These are phyloP conservation scores for Odocoileus hemionus DNA, from an alignment of 2,113 vertebrate species.

Conservation along the genomic window DNA sequence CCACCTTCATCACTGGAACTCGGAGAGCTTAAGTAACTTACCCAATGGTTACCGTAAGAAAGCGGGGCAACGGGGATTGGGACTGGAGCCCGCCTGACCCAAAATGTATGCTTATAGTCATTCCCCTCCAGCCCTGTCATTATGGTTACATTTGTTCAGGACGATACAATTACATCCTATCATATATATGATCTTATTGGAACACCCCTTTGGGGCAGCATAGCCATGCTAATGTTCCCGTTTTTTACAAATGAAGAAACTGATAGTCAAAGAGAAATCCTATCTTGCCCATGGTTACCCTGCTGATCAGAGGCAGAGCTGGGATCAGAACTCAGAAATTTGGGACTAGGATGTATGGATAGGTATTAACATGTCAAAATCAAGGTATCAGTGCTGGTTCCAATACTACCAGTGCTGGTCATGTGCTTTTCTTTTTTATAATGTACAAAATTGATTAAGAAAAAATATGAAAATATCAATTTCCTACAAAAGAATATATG, in stretches of 20 bases:
- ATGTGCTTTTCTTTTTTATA: neutral
- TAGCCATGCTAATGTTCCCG: neutral
- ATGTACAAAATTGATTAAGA: neutral
- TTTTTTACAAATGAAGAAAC: neutral
- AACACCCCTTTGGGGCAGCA: neutral
- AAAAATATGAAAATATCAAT: neutral
- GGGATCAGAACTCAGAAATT: neutral
- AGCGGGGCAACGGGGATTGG: neutral
- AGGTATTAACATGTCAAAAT: neutral
- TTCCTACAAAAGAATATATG: neutral
- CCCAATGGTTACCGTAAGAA: neutral
- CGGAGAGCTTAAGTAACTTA: neutral
- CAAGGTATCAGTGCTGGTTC: neutral
- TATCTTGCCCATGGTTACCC: neutral
- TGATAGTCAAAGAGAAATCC: neutral
- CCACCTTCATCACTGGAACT: neutral
- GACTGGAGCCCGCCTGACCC: neutral
- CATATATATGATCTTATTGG: neutral
- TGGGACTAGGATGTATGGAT: neutral
- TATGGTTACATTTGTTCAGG: neutral
- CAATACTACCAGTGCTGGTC: neutral
- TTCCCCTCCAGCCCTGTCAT: neutral
- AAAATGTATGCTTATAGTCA: neutral
- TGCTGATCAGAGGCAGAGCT: neutral
- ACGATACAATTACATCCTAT: neutral